Conservation (phyloP, 2,797 vertebrate genomes). For the Iguana delicatissima region DNA sequence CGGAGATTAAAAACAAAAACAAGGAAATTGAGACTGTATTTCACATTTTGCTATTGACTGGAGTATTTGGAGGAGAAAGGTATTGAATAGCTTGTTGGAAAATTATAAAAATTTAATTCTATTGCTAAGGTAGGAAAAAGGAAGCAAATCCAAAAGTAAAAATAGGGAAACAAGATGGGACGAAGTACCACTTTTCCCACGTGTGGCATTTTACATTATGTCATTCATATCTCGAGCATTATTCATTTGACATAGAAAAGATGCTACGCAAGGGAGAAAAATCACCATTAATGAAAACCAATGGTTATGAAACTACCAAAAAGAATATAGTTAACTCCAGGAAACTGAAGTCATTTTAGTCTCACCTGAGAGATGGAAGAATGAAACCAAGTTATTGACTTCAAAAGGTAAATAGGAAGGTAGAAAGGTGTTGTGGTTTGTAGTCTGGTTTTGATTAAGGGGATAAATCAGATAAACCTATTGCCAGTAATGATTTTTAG, state of each 20-base stretch:
- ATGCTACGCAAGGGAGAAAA: conserved; percentile 44
- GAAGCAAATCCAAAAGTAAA: conserved; percentile 49
- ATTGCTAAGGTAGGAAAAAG: conserved; percentile 31
- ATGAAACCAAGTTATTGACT: conserved; percentile 41
- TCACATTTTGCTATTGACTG: neutral
- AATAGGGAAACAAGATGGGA: conserved; percentile 62
- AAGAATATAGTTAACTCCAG: conserved; percentile 15
- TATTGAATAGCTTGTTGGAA: conserved; percentile 6
- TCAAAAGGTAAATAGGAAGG: conserved; percentile 7
- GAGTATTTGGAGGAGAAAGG: neutral
- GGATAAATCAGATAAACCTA: neutral
- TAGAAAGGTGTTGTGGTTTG: neutral
- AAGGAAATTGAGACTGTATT: neutral
- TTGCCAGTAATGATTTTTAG: neutral
- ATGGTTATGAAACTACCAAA: conserved; percentile 22
- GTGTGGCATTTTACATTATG: conserved; percentile 40
- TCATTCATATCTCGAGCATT: conserved; percentile 37
- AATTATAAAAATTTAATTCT: conserved; percentile 58
- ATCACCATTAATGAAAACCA: conserved; percentile 52
- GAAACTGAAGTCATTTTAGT: neutral
- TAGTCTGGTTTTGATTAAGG: neutral
- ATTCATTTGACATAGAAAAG: conserved; percentile 62
- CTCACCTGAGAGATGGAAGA: conserved; percentile 24
- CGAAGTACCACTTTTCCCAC: conserved; percentile 38
- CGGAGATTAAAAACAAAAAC: neutral